Percentiles rank a stretch among this genome's conserved stretches.
phyloP scores from a whole-genome alignment of 2,797 vertebrate species.

The Cyprinodon diabolis region DNA sequence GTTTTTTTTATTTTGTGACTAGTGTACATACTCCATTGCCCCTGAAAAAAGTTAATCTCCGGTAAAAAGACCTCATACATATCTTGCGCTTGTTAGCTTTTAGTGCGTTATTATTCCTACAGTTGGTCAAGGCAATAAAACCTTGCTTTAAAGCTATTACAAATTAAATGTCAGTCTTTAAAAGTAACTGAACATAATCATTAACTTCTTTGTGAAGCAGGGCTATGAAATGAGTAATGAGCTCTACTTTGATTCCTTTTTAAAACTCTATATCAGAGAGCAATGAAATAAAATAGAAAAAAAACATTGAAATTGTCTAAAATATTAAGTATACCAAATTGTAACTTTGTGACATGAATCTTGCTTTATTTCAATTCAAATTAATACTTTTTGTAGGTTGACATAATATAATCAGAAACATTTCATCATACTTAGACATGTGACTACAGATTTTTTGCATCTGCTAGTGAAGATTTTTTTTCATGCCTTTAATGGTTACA shows the following conservation, averaged over 20 bases:
- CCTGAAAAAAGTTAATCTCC: background rate
- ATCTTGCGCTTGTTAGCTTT: conserved; percentile 7
- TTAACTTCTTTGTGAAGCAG: background rate
- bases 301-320: conserved; percentile 26
- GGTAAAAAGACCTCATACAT: conserved; percentile 1
- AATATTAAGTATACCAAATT: conserved; percentile 34
- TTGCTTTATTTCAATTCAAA: conserved; percentile 5
- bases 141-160: background rate
- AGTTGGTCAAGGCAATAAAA: background rate
- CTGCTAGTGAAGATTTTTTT: background rate
- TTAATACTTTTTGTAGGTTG: background rate
- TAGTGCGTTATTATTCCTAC: conserved; percentile 3
- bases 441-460: conserved; percentile 4
- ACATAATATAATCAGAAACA: conserved; percentile 36
- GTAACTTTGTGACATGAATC: background rate
- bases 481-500: conserved; percentile 10
- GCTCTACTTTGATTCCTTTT: conserved; percentile 4
- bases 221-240: background rate
- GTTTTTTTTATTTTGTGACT: background rate
- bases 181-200: background rate
- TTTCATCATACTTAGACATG: conserved; percentile 14
- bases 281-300: conserved; percentile 38
- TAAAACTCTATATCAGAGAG: conserved; percentile 24
- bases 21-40: conserved; percentile 1
- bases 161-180: background rate